Base-by-base conservation (phyloP, 2,113 vertebrate species). In the Ariopsis seemanni region DNA sequence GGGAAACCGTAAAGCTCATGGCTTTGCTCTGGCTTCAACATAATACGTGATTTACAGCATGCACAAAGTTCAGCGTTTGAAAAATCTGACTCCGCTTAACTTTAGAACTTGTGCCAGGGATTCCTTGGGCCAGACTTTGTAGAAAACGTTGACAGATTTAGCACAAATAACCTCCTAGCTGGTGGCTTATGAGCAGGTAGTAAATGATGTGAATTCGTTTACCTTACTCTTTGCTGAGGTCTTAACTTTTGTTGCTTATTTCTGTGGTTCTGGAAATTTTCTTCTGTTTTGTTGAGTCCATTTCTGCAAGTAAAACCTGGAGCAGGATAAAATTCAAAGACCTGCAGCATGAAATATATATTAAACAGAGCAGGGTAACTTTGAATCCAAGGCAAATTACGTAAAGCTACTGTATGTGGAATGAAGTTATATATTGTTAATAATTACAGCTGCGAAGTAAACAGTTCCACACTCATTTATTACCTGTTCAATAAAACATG, bases 21-120 rank as follows among this genome's bases (percentile, higher is more conserved):
- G 84, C 90, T 90, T 93, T 88, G 88, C 85, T 52, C 80, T 85
- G 85, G 85, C 77, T 91, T 87, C 88, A 86, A 82, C 83, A 88
- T 90, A 85, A 82, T 80, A 72, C 53, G 71, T 85, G 84, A 92
- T 91, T 91, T 90, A 89, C 82, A 52, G 90, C 82, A 83, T 34
- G 30, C 17, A 86, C 34, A 63, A 89, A 89, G 57, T 60, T 67
- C 90, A 87, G 63, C 50, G 53, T 77, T 60, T 86, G 34, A 85
- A 89, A 88, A 55, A 78, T 58, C 67, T 20, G 20, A 83, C n/a
- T 75, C 6, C 12, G 83, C 83, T 60, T 89, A 48, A 77, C 78
- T 65, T 82, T 52, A 62, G 65, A 87, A 85, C 86, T 71, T 5
- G 6, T n/a, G 80, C 83, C 83, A 87, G 30, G 12, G 77, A 79